Conservation (phyloP, 30 jellyfish, hydroid and myxozoan species). For the Hydra vulgaris region DNA sequence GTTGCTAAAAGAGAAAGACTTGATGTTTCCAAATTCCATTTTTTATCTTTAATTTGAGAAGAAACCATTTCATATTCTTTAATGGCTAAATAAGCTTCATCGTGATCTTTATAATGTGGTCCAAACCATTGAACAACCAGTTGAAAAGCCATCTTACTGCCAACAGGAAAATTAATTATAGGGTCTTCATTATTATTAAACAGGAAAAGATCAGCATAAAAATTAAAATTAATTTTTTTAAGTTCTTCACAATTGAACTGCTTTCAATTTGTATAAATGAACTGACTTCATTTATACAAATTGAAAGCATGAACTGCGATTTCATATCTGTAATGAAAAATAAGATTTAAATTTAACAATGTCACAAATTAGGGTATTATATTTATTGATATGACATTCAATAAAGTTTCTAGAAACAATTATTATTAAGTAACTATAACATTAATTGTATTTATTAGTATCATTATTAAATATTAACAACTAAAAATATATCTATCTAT, state of each 20-base stretch:
- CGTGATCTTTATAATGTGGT: slow-evolving; percentile 11
- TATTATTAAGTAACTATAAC: too few species aligned
- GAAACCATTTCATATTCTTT: neutral
- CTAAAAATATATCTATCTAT: too few species aligned
- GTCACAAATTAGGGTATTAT: too few species aligned
- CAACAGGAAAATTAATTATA: slow-evolving; percentile 1
- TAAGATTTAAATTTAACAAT: too few species aligned
- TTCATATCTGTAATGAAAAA: neutral
- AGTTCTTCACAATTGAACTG: slow-evolving; percentile 17
- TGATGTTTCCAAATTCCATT: slow-evolving; percentile 4
- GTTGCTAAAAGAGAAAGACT: neutral
- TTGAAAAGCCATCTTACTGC: neutral
- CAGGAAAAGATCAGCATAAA: neutral
- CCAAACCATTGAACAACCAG: slow-evolving; percentile 28
- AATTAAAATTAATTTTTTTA: neutral
- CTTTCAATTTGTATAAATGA: neutral
- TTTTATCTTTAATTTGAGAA: neutral
- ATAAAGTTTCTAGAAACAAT: too few species aligned
- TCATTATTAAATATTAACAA: too few species aligned
- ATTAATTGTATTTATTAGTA: too few species aligned
- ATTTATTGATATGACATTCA: too few species aligned
- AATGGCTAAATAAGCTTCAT: neutral
- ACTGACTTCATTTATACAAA: slow-evolving; percentile 13
- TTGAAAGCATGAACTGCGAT: neutral
- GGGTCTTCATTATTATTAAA: neutral